phyloP scores from a whole-genome alignment of 2,797 vertebrate species.

The Oreochromis mossambicus region DNA sequence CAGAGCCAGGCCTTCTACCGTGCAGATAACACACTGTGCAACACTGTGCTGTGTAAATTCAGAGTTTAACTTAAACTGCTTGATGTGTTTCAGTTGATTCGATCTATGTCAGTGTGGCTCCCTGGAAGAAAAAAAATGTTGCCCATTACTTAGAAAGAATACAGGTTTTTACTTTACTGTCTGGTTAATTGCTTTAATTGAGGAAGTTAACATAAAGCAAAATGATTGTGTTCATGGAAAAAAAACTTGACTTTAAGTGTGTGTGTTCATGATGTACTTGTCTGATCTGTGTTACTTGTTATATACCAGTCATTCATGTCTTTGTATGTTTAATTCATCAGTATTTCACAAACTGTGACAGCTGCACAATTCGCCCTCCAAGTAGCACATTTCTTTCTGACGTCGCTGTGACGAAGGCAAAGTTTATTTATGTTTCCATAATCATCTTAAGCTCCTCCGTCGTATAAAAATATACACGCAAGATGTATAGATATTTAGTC shows the following conservation, averaged over 20 bases:
- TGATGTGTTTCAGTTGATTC: background rate
- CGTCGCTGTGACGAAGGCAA: background rate
- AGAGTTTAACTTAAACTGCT: background rate
- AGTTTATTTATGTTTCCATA: slow-evolving; percentile 41
- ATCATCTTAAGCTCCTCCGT: slow-evolving; percentile 12
- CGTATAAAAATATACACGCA: background rate
- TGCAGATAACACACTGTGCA: background rate
- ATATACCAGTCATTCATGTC: background rate
- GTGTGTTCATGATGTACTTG: background rate
- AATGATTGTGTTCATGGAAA: background rate
- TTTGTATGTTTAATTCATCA: background rate
- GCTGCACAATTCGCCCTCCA: background rate
- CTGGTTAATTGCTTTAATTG: background rate
- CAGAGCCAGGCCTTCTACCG: background rate
- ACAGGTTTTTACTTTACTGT: background rate
- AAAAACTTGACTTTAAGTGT: background rate
- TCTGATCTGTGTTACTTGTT: background rate
- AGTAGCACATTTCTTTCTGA: background rate
- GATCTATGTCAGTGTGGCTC: background rate
- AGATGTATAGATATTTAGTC: background rate
- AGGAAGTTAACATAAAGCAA: background rate
- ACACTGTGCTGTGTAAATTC: background rate
- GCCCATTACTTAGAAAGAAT: background rate
- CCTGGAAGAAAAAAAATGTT: background rate
- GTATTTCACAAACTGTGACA: background rate